Percentiles rank a stretch among this genome's conserved stretches.
Conservation (phyloP, 2,797 vertebrate species). For the Danio aesculapii region DNA sequence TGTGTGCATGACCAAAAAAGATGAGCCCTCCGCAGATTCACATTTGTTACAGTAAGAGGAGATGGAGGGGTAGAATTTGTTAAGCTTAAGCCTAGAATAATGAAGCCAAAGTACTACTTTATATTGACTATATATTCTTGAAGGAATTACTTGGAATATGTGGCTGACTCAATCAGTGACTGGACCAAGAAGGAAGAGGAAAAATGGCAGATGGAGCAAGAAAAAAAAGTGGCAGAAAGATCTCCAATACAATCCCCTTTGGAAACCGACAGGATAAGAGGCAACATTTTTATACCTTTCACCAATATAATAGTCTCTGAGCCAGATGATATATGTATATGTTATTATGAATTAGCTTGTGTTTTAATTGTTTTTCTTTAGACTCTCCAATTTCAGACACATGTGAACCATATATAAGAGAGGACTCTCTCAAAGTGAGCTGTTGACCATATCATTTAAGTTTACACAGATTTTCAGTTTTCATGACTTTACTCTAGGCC, state of each 20-base stretch:
- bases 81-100: no score
- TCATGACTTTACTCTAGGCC: no score
- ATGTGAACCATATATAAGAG: conserved; percentile 76
- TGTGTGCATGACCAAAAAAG: no score
- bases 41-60: no score
- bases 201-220: conserved; percentile 75
- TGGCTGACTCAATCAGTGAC: conserved; percentile 81
- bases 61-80: no score
- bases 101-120: not conserved
- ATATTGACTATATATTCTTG: not conserved
- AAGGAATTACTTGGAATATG: conserved; percentile 89
- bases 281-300: conserved; percentile 18
- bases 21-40: no score
- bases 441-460: not conserved
- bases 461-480: not conserved
- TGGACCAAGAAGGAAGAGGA: conserved; percentile 86
- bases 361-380: conserved; percentile 35
- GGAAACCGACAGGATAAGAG: conserved; percentile 35
- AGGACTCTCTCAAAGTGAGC: conserved; percentile 91
- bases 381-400: conserved; percentile 24
- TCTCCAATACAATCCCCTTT: conserved; percentile 12
- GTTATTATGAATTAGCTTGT: not conserved
- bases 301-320: not conserved
- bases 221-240: conserved; percentile 68
- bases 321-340: conserved; percentile 16